Base-by-base conservation (phyloP, 2,888 invertebrate species). In the Xylocampa areola region DNA sequence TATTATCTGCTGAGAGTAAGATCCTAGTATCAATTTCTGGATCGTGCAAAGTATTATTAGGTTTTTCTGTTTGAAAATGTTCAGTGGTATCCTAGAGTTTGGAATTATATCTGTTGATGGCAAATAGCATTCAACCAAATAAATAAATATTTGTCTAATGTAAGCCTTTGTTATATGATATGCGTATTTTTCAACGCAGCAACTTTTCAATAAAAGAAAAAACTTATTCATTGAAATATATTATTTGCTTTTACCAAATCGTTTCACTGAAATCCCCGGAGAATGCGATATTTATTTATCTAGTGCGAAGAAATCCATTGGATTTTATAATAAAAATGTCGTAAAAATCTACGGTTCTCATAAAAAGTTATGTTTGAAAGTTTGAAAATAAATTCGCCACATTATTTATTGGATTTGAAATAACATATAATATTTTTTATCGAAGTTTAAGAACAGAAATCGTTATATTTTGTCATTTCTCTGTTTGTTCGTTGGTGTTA, bases 331-430 rank as follows among this genome's bases (percentile, higher is more conserved):
- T 51, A 54, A 37, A 60, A 50, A 50, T 14, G 5, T 13, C 6
- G 50, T 54, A 45, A 43, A 53, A 48, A 11, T 43, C 27, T 13
- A 39, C 21, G 33, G 5, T 16, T 36, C 8, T 21, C 43, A 21
- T 68, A 61, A 68, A 65, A 60, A 48, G 17, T 44, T 21, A 55
- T 13, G 23, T 25, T 5, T 6, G 0, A 54, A n/a, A 66, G 23
- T 55, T 51, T 17, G 19, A 1, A 8, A 39, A 40, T 54, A 61
- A 54, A 54, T 44, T 32, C 54, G 4, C 1, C 39, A 43, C 16
- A 27, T 36, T n/a, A 43, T 54, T 59, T 29, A 4, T 47, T 37
- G 32, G 41, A 52, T 53, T 54, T 43, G 43, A 52, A 44, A 49
- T n/a, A 17, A 37, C 13, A 21, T 33, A 19, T 36, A 8, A 35